Base-by-base conservation (phyloP, 2,113 vertebrate genomes). In the Neomonachus schauinslandi region DNA sequence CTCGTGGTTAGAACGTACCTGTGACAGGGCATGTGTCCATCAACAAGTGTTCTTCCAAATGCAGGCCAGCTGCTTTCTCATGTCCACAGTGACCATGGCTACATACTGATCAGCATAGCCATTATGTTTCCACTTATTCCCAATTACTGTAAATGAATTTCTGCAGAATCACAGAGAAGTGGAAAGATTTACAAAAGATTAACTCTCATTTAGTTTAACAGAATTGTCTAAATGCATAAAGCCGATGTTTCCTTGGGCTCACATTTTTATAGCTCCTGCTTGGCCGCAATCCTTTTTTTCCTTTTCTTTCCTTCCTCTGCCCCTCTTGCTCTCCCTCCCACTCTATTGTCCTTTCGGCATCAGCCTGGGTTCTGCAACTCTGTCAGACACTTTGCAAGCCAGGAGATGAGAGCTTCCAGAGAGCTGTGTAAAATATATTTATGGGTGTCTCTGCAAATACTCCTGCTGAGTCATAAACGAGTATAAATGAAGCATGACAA, bases 401-500 rank as follows among this genome's bases (percentile, higher is more conserved):
- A 49, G 93, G 49, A 87, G 95, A 80, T 72, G 49, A 96, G 90
- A 92, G 26, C 12, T 69, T 98, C 3, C 53, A 95, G 77, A 91
- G 95, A 87, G 39, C 36, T 51, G 1, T 55, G 42, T 95, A 97
- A 98, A 98, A 97, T 97, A 76, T 91, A 97, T 97, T 98, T 98
- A 97, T 93, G 82, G 65, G 59, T 96, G 42, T 98, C 36, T 95
- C 95, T 97, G 93, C 65, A 96, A 97, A 96, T 89, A 87, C 92
- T 95, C 79, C 39, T 97, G 69, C 98, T 98, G 97, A 98, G 92
- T 96, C 90, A 95, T 98, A 98, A 98, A 98, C 95, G 96, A 98
- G 97, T 96, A 98, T 97, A 99, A 98, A 98, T 97, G 97, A 98
- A 98, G 97, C 97, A 98, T 98, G 98, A 98, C 98, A 99, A 98